A percentile compares a stretch with the other conserved stretches of the same genome.
These are phyloP conservation scores for Drosophila borealis DNA, from an alignment of 2,888 invertebrate genomes.

Conservation along the genomic window DNA sequence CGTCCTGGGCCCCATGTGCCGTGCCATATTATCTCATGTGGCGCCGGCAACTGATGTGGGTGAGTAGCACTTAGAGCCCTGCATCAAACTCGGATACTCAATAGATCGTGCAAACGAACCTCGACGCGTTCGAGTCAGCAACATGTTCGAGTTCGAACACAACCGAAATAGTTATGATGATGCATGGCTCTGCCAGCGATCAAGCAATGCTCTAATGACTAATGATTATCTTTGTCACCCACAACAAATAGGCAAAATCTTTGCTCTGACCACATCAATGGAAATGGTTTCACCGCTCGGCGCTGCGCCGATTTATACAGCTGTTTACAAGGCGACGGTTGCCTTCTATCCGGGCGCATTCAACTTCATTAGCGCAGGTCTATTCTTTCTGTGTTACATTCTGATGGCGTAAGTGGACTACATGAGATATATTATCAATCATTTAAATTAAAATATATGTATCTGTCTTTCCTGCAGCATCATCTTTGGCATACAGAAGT, in stretches of 20 bases:
- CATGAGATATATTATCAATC: too few relatives aligned
- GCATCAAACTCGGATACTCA: too few relatives aligned
- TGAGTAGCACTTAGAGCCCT: constrained; percentile 46
- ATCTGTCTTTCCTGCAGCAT: constrained; percentile 59
- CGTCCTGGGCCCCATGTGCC: constrained; percentile 83
- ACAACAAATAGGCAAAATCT: constrained; percentile 86
- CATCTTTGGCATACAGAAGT: constrained; percentile 83
- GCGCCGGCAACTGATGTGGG: constrained; percentile 84
- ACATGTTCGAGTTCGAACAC: too few relatives aligned
- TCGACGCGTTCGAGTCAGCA: too few relatives aligned
- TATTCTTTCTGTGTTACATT: constrained; percentile 85
- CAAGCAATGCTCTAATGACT: too few relatives aligned
- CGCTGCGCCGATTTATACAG: constrained; percentile 88
- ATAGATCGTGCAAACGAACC: too few relatives aligned
- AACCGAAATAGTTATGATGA: too few relatives aligned
- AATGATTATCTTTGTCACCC: too few relatives aligned
- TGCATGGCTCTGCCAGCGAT: too few relatives aligned
- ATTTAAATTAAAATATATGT: not conserved
- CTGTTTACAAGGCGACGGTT: constrained; percentile 86
- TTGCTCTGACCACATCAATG: constrained; percentile 88
- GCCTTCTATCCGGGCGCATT: constrained; percentile 87
- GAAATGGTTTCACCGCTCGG: constrained; percentile 88
- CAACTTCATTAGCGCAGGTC: constrained; percentile 86
- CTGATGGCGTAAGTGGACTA: constrained; percentile 86
- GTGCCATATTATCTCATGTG: constrained; percentile 83